phyloP scores from a whole-genome alignment of 2,113 vertebrate species.

The Phrynosoma platyrhinos region DNA sequence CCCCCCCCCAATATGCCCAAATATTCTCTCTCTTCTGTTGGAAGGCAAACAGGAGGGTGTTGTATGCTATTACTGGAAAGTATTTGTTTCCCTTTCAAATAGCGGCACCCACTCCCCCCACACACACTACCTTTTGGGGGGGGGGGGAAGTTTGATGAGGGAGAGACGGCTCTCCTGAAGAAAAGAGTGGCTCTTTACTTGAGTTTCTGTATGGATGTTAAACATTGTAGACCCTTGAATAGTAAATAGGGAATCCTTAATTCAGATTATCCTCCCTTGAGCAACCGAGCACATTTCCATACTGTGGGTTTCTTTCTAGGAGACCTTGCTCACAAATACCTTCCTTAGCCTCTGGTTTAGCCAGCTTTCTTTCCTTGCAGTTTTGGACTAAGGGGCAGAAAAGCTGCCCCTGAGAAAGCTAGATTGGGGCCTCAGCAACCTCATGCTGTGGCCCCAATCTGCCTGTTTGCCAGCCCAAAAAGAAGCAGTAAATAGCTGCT shows the following conservation, averaged over 20 bases:
- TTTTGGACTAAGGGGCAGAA: neutral
- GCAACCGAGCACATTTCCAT: neutral
- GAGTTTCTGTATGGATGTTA: neutral
- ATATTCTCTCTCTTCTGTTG: neutral
- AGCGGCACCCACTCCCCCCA: neutral
- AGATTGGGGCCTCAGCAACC: no score
- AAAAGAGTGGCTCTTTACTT: neutral
- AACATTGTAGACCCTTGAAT: no score
- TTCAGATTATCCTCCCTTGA: neutral
- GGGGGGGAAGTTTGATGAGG: neutral
- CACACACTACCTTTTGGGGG: no score
- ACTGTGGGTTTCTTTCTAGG: neutral
- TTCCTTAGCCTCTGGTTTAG: conserved; percentile 11
- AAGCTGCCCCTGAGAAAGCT: no score
- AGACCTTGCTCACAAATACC: neutral
- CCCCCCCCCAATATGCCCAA: no score
- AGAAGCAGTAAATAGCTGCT: no score
- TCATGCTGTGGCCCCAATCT: no score
- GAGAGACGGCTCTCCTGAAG: neutral
- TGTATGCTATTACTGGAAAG: neutral
- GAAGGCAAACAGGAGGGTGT: neutral
- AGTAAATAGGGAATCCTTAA: neutral
- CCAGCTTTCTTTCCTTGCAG: neutral
- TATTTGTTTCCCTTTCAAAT: neutral
- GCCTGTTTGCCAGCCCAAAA: no score